phyloP scores from a whole-genome alignment of 2,888 invertebrate genomes.

The Amitus sp. region DNA sequence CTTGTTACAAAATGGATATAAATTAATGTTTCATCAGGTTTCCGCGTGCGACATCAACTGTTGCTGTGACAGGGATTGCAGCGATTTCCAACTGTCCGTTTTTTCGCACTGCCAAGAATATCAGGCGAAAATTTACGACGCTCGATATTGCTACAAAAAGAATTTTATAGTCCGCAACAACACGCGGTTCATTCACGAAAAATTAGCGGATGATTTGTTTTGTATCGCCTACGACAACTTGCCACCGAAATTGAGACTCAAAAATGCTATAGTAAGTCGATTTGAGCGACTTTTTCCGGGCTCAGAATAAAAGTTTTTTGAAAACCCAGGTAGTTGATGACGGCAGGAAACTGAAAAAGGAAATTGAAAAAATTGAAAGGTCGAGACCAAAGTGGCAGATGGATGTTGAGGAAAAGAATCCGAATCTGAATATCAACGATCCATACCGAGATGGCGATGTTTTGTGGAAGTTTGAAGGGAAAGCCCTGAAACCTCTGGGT shows the following conservation, averaged over 20 bases:
- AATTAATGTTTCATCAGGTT: constrained; percentile 63
- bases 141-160: constrained; percentile 68
- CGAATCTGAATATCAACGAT: constrained; percentile 44
- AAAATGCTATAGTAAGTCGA: constrained; percentile 42
- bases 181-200: constrained; percentile 63
- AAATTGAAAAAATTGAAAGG: constrained; percentile 39
- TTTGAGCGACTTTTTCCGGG: no score
- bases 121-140: constrained; percentile 54
- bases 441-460: constrained; percentile 50
- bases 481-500: constrained; percentile 51
- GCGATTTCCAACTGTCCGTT: constrained; percentile 69
- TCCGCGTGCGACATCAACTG: constrained; percentile 83
- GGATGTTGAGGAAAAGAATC: constrained; percentile 21
- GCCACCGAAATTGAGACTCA: constrained; percentile 60
- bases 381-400: constrained; percentile 48
- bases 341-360: constrained; percentile 42
- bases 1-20: no score
- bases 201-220: constrained; percentile 67
- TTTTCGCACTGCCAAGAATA: constrained; percentile 72
- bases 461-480: constrained; percentile 48
- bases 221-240: constrained; percentile 72
- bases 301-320: constrained; percentile 19
- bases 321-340: constrained; percentile 46
- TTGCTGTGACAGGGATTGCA: constrained; percentile 84
- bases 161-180: constrained; percentile 70